Percentiles rank a stretch among this genome's conserved stretches.
These are phyloP conservation scores for Tubulanus polymorphus DNA, from an alignment of 2,888 invertebrate species.

Conservation along the genomic window DNA sequence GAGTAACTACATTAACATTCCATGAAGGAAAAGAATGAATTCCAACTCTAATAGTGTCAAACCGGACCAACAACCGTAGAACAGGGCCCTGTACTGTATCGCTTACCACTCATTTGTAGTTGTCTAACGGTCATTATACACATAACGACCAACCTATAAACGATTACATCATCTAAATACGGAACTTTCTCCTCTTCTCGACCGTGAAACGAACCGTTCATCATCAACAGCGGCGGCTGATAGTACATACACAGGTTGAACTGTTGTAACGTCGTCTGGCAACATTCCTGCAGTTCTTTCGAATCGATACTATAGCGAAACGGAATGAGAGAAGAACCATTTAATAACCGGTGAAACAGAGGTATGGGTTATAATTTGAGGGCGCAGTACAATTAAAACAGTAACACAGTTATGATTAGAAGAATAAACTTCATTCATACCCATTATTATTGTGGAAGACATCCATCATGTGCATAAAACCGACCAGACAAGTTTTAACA, in stretches of 20 bases:
- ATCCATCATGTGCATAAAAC: slow-evolving; percentile 46
- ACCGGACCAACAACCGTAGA: too few relatives aligned
- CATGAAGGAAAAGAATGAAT: too few relatives aligned
- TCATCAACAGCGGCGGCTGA: slow-evolving; percentile 54
- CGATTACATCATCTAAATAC: slow-evolving; percentile 60
- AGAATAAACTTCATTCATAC: slow-evolving; percentile 24
- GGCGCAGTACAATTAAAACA: neutral
- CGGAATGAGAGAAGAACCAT: neutral
- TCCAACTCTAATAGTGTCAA: too few relatives aligned
- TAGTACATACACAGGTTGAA: slow-evolving; percentile 68
- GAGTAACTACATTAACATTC: too few relatives aligned
- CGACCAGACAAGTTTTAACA: slow-evolving; percentile 43
- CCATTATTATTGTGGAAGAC: slow-evolving; percentile 35
- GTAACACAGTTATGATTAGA: neutral
- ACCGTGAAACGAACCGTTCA: slow-evolving; percentile 35
- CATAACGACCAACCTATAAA: slow-evolving; percentile 79
- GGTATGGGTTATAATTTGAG: neutral
- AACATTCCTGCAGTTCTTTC: slow-evolving; percentile 41
- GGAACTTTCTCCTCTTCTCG: slow-evolving; percentile 20
- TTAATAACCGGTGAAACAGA: neutral
- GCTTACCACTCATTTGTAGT: slow-evolving; percentile 59
- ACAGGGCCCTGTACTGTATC: neutral
- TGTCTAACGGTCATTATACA: slow-evolving; percentile 77
- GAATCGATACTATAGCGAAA: slow-evolving; percentile 27
- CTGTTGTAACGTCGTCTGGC: slow-evolving; percentile 61